Base-by-base conservation (phyloP, 2,797 vertebrate species). In the Steatocranus sp. region DNA sequence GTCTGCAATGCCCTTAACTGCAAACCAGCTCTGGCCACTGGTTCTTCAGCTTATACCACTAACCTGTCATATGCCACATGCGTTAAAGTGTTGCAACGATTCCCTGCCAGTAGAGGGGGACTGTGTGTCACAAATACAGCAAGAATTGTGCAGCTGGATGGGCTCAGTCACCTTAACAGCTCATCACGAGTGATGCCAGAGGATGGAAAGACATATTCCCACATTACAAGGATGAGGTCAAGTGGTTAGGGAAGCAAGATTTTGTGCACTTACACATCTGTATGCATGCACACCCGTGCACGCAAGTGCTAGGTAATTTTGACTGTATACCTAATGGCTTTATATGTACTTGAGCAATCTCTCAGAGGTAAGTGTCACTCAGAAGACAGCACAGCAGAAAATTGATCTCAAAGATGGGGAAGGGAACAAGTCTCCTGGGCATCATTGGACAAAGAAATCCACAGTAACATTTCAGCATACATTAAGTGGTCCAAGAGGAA, bases 61-160 rank as follows among this genome's bases (percentile, higher is more conserved):
- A 74, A 78, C 66, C 50, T 46, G 43, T 56, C 32, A 17, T 50
- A 23, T 8, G 5, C 84, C 61, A 23, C 7, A 5, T 87, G 32
- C 70, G 2, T 20, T 58, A 6, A 73, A 58, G 75, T 23, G 27
- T 54, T 80, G 73, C 68, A 27, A 23, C 1, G 18, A 9, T 32
- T 66, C n/a, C 34, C 17, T 4, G 51, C 91, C 93, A 93, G 80
- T 49, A 92, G 94, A 86, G 91, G 94, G 94, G 82, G 92, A 83
- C 86, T 7, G 54, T 41, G 87, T 30, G 63, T 68, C 86, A 56
- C 70, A 34, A 30, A 89, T 36, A 11, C 6, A 46, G 70, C 76
- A 18, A 4, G 15, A 10, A 36, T 36, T 5, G 10, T 7, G 20
- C 70, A 27, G 41, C 30, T 54, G 80, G 1, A 73, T 32, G 38